Base-by-base conservation (phyloP, 2,797 vertebrate species). In the Chromobotia macracanthus region DNA sequence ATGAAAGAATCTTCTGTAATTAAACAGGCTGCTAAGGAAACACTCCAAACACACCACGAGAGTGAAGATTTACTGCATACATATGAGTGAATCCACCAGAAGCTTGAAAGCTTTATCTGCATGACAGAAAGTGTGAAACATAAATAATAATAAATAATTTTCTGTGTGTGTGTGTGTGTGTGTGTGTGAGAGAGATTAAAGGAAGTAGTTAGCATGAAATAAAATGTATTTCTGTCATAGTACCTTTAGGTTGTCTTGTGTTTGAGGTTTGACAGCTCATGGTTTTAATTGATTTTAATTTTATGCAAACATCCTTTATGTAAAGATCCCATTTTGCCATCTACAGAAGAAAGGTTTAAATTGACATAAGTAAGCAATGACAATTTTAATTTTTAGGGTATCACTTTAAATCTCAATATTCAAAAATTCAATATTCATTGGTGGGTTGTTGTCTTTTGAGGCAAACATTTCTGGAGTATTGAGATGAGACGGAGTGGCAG, bases 151-250 rank as follows among this genome's bases (percentile, higher is more conserved):
- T n/a, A n/a, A n/a, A n/a, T n/a, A n/a, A n/a, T n/a, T n/a, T n/a
- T n/a, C n/a, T n/a, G n/a, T n/a, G n/a, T n/a, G 53, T 58, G 25
- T n/a, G n/a, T n/a, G n/a, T n/a, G n/a, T n/a, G n/a, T n/a, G n/a
- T n/a, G n/a, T n/a, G n/a, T n/a, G 41, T 10, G 41, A 44, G 41
- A 64, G 16, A 81, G 63, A 67, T 81, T 68, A 81, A 75, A 83
- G 55, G 3, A 50, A 48, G 2, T 3, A 3, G 13, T 50, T 13
- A 15, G 15, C 46, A 15, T 16, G 15, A 50, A 50, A 50, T 16
- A 50, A 16, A 50, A 50, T 18, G 41, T 10, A 9, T 44, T 50
- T 16, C 15, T 50, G 48, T 50, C 16, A 50, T 50, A 18, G 48
- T 31, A 1, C 31, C 31, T 31, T 5, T 31, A 31, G 31, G n/a